Evolutionary conservation across 2,888 invertebrate species (phyloP).

Genomic region (Caenorhabditis plicata): DNA sequence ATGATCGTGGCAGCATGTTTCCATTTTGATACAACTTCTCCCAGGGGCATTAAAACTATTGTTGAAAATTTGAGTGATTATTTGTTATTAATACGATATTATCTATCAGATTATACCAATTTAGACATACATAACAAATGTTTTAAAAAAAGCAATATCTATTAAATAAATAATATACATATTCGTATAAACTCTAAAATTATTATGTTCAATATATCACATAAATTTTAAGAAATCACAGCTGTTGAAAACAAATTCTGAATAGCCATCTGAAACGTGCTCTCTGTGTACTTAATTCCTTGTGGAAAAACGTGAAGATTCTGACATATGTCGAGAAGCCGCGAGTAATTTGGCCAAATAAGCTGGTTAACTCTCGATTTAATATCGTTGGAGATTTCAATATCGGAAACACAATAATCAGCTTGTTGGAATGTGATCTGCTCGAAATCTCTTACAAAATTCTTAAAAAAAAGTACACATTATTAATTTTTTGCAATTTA

Average conservation of each 20-base stretch:
- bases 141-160: conserved; percentile 1
- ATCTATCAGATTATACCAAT: not conserved
- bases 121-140: not conserved
- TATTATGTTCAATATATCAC: not conserved
- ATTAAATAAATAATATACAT: not conserved
- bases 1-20: conserved; percentile 22
- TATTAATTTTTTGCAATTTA: not conserved
- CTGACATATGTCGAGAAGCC: conserved; percentile 17
- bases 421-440: conserved; percentile 50
- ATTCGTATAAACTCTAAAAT: not conserved
- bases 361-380: conserved; percentile 43
- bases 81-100: not conserved
- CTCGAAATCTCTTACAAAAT: conserved; percentile 59
- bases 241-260: conserved; percentile 26
- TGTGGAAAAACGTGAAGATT: conserved; percentile 28
- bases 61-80: not conserved
- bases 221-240: conserved; percentile 5
- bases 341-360: conserved; percentile 22
- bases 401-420: conserved; percentile 58
- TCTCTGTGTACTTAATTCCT: conserved; percentile 33
- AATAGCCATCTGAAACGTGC: conserved; percentile 26
- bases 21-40: conserved; percentile 22
- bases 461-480: conserved; percentile 21
- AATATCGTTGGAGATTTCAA: conserved; percentile 41
- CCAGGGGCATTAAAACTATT: conserved; percentile 10